These are phyloP conservation scores for Tenualosa ilisha DNA, from an alignment of 2,797 vertebrate genomes.

Conservation along the genomic window DNA sequence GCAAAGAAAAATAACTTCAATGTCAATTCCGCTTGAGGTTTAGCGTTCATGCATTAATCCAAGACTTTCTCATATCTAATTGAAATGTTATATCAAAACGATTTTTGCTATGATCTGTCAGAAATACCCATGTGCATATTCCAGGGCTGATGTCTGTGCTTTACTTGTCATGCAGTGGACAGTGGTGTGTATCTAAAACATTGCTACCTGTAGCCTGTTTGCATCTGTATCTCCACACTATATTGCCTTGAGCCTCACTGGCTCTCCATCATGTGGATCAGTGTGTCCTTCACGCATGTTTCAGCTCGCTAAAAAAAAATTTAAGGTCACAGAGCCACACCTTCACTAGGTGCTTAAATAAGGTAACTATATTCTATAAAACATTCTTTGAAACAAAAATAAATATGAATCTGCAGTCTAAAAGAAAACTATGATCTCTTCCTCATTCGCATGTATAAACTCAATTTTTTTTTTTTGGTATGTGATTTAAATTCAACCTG, in stretches of 20 bases:
- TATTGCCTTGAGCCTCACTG: constrained; percentile 13
- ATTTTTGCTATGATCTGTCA: not conserved
- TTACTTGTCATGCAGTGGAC: not conserved
- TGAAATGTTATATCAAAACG: not conserved
- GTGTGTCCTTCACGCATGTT: not conserved
- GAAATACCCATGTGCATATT: not conserved
- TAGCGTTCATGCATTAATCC: not conserved
- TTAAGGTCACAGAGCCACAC: constrained; percentile 43
- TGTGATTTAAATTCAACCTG: constrained; percentile 50
- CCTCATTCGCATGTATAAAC: constrained; percentile 62
- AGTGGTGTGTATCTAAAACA: not conserved
- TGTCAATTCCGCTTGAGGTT: not conserved
- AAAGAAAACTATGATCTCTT: constrained; percentile 59
- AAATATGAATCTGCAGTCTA: constrained; percentile 69
- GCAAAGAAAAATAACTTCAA: not conserved
- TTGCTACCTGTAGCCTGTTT: not conserved
- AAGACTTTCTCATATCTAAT: not conserved
- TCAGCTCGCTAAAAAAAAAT: not conserved
- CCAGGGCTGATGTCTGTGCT: not conserved
- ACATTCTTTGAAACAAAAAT: constrained; percentile 67
- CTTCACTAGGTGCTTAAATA: constrained; percentile 50
- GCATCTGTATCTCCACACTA: not conserved
- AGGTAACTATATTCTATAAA: constrained; percentile 59
- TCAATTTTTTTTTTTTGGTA: constrained; percentile 72
- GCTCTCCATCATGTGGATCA: constrained; percentile 18